These are phyloP conservation scores for Apogon hyalosoma DNA, from an alignment of 2,797 vertebrate genomes.

Conservation along the genomic window DNA sequence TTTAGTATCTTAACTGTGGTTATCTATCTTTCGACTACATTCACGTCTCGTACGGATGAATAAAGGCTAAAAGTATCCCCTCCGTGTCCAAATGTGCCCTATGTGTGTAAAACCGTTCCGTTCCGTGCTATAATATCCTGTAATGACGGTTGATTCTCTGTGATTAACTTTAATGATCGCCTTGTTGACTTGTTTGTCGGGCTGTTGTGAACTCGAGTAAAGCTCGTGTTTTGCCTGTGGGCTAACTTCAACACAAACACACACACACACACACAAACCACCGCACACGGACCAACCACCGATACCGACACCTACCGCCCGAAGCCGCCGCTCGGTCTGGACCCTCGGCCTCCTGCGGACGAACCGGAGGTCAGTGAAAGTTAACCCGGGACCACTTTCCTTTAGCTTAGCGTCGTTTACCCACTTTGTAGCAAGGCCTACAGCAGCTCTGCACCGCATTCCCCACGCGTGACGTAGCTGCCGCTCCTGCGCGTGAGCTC, in stretches of 20 bases:
- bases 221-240: conserved; percentile 59
- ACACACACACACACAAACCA: no score
- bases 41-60: conserved; percentile 4
- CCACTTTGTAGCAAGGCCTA: conserved; percentile 84
- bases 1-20: not conserved
- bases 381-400: conserved; percentile 35
- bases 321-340: conserved; percentile 18
- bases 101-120: conserved; percentile 23
- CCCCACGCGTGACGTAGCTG: conserved; percentile 78
- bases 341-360: not conserved
- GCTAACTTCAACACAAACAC: conserved; percentile 65
- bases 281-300: conserved; percentile 3
- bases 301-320: conserved; percentile 23
- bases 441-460: conserved; percentile 68
- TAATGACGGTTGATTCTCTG: conserved; percentile 14
- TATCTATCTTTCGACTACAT: not conserved
- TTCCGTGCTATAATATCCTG: not conserved
- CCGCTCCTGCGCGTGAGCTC: conserved; percentile 2
- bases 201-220: conserved; percentile 57
- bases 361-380: conserved; percentile 24
- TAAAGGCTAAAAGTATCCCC: not conserved
- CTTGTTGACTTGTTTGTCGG: conserved; percentile 66
- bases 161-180: conserved; percentile 53
- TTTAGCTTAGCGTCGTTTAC: conserved; percentile 64
- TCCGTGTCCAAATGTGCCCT: conserved; percentile 19